phyloP scores from a whole-genome alignment of 2,888 invertebrate genomes.

The Gymnoscelis rufifasciata region DNA sequence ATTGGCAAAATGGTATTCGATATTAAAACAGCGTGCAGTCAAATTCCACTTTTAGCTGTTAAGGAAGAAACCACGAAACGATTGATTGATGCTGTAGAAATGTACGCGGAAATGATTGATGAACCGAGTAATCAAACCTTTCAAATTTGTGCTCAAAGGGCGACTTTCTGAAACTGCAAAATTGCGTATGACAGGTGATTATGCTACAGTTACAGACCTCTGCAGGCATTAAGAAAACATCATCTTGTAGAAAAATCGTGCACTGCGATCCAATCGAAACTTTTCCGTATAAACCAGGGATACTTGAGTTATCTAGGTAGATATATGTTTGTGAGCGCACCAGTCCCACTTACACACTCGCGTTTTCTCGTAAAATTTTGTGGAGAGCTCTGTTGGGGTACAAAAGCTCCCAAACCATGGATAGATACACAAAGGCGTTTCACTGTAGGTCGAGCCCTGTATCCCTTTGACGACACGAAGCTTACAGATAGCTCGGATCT shows the following conservation, averaged over 20 bases:
- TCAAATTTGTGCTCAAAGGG: neutral
- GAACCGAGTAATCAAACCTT: neutral
- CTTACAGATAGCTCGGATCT: no score
- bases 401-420: no score
- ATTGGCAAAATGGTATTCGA: neutral
- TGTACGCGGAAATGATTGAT: neutral
- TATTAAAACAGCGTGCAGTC: neutral
- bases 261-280: neutral
- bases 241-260: neutral
- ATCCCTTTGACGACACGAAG: no score
- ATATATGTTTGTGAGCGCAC: no score
- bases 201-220: neutral
- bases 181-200: neutral
- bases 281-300: no score
- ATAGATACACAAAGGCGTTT: no score
- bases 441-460: no score
- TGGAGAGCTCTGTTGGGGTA: no score
- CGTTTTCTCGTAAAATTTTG: no score
- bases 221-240: neutral
- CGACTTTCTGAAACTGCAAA: neutral
- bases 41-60: neutral
- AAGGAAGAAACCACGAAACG: neutral
- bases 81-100: neutral
- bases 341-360: no score
- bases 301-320: no score